These are phyloP conservation scores for Caenorhabditis briggsae DNA, from an alignment of 1,140 invertebrate species.

Conservation along the genomic window DNA sequence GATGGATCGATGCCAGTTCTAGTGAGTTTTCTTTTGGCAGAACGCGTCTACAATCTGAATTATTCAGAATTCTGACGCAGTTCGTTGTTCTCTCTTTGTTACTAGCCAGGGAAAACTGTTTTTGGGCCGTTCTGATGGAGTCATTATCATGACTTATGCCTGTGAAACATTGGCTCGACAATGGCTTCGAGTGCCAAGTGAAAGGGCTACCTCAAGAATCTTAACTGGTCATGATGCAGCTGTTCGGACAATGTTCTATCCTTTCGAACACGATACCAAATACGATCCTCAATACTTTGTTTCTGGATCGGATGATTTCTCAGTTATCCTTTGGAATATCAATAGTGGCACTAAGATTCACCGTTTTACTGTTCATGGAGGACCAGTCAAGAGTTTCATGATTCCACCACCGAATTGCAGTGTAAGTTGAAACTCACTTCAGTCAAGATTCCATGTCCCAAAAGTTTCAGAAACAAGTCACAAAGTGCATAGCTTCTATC, in stretches of 20 bases:
- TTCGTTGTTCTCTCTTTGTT: constrained; percentile 88
- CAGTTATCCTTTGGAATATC: constrained; percentile 96
- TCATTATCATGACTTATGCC: constrained; percentile 95
- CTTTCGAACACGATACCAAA: constrained; percentile 89
- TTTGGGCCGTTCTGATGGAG: constrained; percentile 93
- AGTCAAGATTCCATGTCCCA: not conserved
- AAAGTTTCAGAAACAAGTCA: constrained; percentile 85
- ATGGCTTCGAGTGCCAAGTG: constrained; percentile 84
- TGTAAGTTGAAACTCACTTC: constrained; percentile 80
- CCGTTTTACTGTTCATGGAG: constrained; percentile 94
- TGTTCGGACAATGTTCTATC: constrained; percentile 93
- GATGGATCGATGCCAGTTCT: constrained; percentile 67
- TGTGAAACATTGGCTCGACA: constrained; percentile 95
- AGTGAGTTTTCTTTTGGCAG: constrained; percentile 18
- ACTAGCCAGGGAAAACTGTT: constrained; percentile 92
- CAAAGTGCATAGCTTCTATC: constrained; percentile 95
- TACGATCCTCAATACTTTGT: constrained; percentile 92
- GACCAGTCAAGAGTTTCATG: constrained; percentile 87
- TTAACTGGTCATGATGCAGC: constrained; percentile 90
- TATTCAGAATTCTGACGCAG: constrained; percentile 62
- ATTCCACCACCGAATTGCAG: constrained; percentile 92
- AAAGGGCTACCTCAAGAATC: constrained; percentile 80
- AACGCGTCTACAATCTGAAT: not conserved
- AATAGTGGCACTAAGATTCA: constrained; percentile 90
- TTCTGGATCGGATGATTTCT: constrained; percentile 96